Evolutionary conservation across 2,797 vertebrate genomes (phyloP).

Genomic region (Lindbergichthys nudifrons): DNA sequence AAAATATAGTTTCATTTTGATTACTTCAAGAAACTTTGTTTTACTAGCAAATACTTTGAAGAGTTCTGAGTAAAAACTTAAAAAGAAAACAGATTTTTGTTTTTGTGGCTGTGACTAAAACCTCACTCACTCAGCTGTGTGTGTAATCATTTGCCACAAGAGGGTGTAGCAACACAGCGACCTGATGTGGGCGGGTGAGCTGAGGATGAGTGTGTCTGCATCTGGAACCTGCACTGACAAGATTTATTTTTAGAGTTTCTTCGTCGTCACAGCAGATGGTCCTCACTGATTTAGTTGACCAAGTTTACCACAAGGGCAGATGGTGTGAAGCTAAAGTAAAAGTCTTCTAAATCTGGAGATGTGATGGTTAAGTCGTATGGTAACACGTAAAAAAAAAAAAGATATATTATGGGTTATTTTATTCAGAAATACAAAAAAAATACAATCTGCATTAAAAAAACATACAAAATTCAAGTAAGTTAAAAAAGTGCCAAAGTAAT

Average conservation of each 20-base stretch:
- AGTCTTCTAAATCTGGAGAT: constrained; percentile 4
- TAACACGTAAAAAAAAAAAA: background rate
- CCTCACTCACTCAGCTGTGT: constrained; percentile 8
- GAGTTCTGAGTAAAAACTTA: background rate
- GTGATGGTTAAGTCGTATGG: background rate
- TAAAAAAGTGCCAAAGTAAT: constrained; percentile 50
- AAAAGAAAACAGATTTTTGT: background rate
- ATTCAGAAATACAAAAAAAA: constrained; percentile 33
- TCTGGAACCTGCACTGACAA: background rate
- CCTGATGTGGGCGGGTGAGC: background rate
- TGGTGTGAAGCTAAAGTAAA: constrained; percentile 4
- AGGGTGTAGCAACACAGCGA: constrained; percentile 44
- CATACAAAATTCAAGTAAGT: constrained; percentile 58
- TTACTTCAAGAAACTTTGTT: background rate
- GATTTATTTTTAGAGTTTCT: constrained; percentile 29
- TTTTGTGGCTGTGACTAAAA: background rate
- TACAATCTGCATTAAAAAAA: constrained; percentile 11
- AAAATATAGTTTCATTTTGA: background rate
- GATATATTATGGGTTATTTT: constrained; percentile 20
- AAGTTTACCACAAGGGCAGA: constrained; percentile 25
- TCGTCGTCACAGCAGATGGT: constrained; percentile 30
- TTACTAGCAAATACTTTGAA: background rate
- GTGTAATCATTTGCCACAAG: constrained; percentile 49
- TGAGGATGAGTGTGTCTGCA: background rate
- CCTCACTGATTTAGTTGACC: constrained; percentile 4